Percentiles rank a stretch among this genome's conserved stretches.
Evolutionary conservation across 2,113 vertebrate genomes (phyloP).

Genomic region (Cottus gobio): DNA sequence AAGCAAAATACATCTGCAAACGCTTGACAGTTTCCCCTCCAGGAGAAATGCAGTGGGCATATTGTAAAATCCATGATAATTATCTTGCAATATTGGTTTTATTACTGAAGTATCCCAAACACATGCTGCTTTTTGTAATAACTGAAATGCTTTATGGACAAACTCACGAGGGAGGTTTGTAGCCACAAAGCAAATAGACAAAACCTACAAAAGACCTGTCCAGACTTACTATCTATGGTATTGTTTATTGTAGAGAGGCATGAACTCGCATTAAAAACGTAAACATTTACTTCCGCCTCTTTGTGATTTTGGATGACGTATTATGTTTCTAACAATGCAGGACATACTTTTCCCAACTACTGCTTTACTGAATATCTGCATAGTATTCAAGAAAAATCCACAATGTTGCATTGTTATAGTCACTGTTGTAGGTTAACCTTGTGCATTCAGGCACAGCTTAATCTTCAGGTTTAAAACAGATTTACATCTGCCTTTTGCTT

Average conservation of each 20-base stretch:
- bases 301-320: constrained; percentile 24
- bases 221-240: constrained; percentile 7
- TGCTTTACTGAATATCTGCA: background rate
- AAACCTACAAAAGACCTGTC: constrained; percentile 34
- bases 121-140: constrained; percentile 71
- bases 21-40: constrained; percentile 76
- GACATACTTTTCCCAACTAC: background rate
- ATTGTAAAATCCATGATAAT: constrained; percentile 83
- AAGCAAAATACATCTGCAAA: constrained; percentile 78
- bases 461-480: background rate
- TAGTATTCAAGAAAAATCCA: background rate
- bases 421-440: background rate
- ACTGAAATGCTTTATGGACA: constrained; percentile 55
- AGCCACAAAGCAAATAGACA: constrained; percentile 33
- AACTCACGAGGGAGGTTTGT: constrained; percentile 31
- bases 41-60: constrained; percentile 76
- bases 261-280: constrained; percentile 13
- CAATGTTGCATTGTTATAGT: background rate
- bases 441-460: background rate
- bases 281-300: constrained; percentile 4
- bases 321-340: constrained; percentile 32
- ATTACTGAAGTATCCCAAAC: constrained; percentile 72
- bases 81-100: constrained; percentile 83
- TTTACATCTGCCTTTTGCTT: background rate
- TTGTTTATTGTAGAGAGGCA: constrained; percentile 7